phyloP scores from a whole-genome alignment of 2,797 vertebrate species.

The Typhlichthys eigenmanni region DNA sequence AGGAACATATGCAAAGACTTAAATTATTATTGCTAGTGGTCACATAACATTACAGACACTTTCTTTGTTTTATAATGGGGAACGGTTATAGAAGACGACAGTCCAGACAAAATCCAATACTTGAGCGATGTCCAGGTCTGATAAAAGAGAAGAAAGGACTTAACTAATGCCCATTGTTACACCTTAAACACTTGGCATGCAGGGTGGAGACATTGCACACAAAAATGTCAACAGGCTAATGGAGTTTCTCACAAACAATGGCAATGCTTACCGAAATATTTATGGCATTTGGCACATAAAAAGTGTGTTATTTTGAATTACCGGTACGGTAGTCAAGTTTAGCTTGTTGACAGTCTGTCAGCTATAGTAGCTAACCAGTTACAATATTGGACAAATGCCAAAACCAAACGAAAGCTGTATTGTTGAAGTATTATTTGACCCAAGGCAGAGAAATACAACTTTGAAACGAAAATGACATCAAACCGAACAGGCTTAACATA shows the following conservation, averaged over 20 bases:
- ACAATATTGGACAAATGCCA: not conserved
- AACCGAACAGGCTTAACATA: conserved; percentile 4
- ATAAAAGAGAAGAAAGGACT: conserved; percentile 44
- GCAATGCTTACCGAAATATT: conserved; percentile 29
- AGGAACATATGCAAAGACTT: no score
- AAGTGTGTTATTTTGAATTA: no score
- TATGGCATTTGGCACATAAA: not conserved
- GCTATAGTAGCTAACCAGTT: conserved; percentile 15
- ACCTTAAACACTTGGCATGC: conserved; percentile 64
- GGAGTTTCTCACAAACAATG: conserved; percentile 59
- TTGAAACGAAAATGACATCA: not conserved
- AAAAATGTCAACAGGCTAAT: conserved; percentile 56
- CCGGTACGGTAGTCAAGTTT: no score
- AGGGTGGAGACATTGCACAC: conserved; percentile 61
- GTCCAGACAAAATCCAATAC: conserved; percentile 59
- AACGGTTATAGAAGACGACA: conserved; percentile 43
- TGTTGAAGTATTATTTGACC: not conserved
- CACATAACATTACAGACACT: conserved; percentile 4
- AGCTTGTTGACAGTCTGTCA: not conserved
- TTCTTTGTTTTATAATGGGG: conserved; percentile 20
- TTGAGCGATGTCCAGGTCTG: conserved; percentile 59
- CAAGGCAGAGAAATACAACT: fast-evolving
- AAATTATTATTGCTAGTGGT: not conserved
- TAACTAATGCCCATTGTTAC: conserved; percentile 67
- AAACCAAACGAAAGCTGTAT: no score